A percentile compares a stretch with the other conserved stretches of the same genome.
phyloP scores from a whole-genome alignment of 2,888 invertebrate genomes.

The Euplexia lucipara region DNA sequence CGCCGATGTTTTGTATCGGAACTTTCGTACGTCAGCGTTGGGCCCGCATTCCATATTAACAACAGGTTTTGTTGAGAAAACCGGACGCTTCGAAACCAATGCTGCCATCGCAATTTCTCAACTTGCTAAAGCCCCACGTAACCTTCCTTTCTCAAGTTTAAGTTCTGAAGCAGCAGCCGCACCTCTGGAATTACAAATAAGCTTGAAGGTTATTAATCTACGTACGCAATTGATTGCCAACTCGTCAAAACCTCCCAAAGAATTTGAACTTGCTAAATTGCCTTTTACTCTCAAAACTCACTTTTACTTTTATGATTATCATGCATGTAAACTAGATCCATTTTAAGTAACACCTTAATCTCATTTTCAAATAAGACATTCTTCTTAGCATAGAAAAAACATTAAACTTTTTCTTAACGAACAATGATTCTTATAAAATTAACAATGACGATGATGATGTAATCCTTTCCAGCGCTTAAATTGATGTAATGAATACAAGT shows the following conservation, averaged over 20 bases:
- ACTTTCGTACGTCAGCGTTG: slow-evolving; percentile 76
- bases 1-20: slow-evolving; percentile 64
- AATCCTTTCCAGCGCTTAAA: slow-evolving; percentile 45
- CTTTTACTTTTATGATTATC: slow-evolving; percentile 55
- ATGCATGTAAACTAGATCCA: slow-evolving; percentile 53
- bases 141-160: slow-evolving; percentile 63
- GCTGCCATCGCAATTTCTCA: slow-evolving; percentile 67
- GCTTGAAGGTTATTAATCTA: slow-evolving; percentile 49
- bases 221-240: slow-evolving; percentile 28
- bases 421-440: slow-evolving; percentile 38
- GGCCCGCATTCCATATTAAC: slow-evolving; percentile 75
- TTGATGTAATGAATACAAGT: slow-evolving; percentile 58
- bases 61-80: slow-evolving; percentile 80
- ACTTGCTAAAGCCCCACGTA: slow-evolving; percentile 54
- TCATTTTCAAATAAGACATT: slow-evolving; percentile 31
- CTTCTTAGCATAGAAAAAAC: slow-evolving; percentile 17
- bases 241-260: slow-evolving; percentile 17
- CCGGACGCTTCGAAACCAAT: slow-evolving; percentile 76
- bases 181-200: slow-evolving; percentile 58
- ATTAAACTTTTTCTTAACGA: slow-evolving; percentile 13
- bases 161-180: slow-evolving; percentile 57
- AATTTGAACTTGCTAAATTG: slow-evolving; percentile 26
- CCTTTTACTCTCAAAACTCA: slow-evolving; percentile 46
- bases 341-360: slow-evolving; percentile 40
- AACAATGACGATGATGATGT: slow-evolving; percentile 53